Base-by-base conservation (phyloP, 2,888 invertebrate genomes). In the Agrotis segetum region DNA sequence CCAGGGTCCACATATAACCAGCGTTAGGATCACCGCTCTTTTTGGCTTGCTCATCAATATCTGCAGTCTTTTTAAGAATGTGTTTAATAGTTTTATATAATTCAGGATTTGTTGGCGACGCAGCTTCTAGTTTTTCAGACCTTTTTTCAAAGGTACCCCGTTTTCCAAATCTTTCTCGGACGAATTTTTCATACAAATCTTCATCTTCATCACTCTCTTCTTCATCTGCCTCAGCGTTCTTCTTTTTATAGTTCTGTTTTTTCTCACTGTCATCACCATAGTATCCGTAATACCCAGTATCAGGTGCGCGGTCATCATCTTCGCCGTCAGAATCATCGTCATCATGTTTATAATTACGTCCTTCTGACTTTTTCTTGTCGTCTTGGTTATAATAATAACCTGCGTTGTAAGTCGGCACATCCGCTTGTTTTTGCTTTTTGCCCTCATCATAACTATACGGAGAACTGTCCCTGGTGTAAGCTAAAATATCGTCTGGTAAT, bases 1-100 rank as follows among this genome's bases (percentile, higher is more conserved):
- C 96, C 53, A 96, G 88, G 17, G 96, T 95, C 96, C 97, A 97
- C 90, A 94, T 93, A 79, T 96, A 96, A 49, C 93, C 95, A 69
- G 96, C 96, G 53, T 94, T 94, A 9, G 95, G 94, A 83, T 96
- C 95, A 7, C 92, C 92, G 74, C 94, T 93, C 78, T 93, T 91
- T 67, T 91, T 92, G 17, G 94, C 94, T 85, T 95, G 90, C 80
- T 93, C 90, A 64, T 93, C 90, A 69, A 93, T 91, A 68, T 92
- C 87, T 82, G 94, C 90, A 55, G 94, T 92, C 81, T 94, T 93
- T 82, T 95, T 93, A n/a, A 95, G 85, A 74, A 96, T 91, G 59
- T 90, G 90, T 79, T 93, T 88, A 19, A 96, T 85, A 47, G 89
- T 93, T 77, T 91, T 85, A 77, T 90, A 91, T 29, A 96, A 81